Evolutionary conservation across 1,140 invertebrate genomes (phyloP), one percentile per base, ranked within the genome.

Genomic region (Caerostris extrusa): DNA sequence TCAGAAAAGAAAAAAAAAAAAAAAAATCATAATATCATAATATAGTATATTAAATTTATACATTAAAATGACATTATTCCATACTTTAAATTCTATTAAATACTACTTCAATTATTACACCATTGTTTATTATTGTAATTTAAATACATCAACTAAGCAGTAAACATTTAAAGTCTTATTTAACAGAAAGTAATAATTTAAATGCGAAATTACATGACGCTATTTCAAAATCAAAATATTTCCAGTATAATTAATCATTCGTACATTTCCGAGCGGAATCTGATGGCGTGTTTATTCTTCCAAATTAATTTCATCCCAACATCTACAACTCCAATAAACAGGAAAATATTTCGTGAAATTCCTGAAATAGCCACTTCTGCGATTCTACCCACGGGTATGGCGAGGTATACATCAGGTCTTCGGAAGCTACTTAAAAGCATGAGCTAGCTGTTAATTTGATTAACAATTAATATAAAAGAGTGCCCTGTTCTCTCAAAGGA

Each of bases 381-480:
- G 57, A 85, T n/a, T 55, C 64, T 50, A 64, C 64, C n/a, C 12
- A 64, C 61, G 10, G 55, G 60, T 55, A n/a, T 64, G 10, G 71
- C 34, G 34, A 14, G 71, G 71, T 17, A 67, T 77, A 34, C 71
- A 53, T 77, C 8, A 4, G 82, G 5, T 10, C 56, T 19, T 55
- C 10, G 71, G 71, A 85, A 64, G 86, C 86, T 67, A 64, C 86
- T 88, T 88, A 88, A 88, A 64, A 88, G 86, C 86, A 85, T 85
- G 50, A 77, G 83, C 34, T 85, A 85, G 10, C 86, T 53, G 86
- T 88, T 88, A 88, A 88, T 88, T 88, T 88, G 86, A 88, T 88
- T 88, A 64, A 88, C 86, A 88, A 88, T 88, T 88, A 88, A 88
- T 88, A 88, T 61, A 64, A 88, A 64, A 88, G 86, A 55, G 86